A percentile compares a stretch with the other conserved stretches of the same genome.
These are phyloP conservation scores for Pangasianodon gigas DNA, from an alignment of 2,113 vertebrate genomes.

Conservation along the genomic window DNA sequence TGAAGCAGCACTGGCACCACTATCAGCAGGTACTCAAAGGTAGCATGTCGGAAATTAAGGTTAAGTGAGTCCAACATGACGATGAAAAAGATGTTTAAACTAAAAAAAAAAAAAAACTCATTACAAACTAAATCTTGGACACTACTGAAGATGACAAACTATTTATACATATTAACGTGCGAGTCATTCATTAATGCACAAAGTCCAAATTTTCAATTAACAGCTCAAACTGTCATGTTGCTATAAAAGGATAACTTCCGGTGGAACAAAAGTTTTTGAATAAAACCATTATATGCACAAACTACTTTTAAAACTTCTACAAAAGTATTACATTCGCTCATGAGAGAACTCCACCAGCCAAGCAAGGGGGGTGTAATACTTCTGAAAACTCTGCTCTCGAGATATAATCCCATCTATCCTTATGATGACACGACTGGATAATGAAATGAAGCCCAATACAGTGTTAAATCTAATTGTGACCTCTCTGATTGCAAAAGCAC, in stretches of 20 bases:
- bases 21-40: background rate
- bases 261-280: constrained; percentile 29
- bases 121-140: background rate
- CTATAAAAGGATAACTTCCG: background rate
- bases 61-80: background rate
- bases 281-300: constrained; percentile 18
- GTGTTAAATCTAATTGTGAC: constrained; percentile 80
- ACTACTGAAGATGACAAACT: background rate
- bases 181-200: background rate
- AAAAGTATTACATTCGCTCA: constrained; percentile 40
- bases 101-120: background rate
- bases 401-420: constrained; percentile 72
- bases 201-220: background rate
- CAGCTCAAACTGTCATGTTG: background rate
- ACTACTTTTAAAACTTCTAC: constrained; percentile 49
- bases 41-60: background rate
- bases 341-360: constrained; percentile 40
- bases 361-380: constrained; percentile 53
- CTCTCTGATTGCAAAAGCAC: constrained; percentile 71
- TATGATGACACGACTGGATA: constrained; percentile 69
- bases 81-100: background rate
- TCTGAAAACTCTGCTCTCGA: constrained; percentile 61
- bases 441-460: constrained; percentile 75
- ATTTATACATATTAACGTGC: background rate
- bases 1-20: background rate